These are phyloP conservation scores for Barnardius zonarius DNA, from an alignment of 2,113 vertebrate genomes.

Conservation along the genomic window DNA sequence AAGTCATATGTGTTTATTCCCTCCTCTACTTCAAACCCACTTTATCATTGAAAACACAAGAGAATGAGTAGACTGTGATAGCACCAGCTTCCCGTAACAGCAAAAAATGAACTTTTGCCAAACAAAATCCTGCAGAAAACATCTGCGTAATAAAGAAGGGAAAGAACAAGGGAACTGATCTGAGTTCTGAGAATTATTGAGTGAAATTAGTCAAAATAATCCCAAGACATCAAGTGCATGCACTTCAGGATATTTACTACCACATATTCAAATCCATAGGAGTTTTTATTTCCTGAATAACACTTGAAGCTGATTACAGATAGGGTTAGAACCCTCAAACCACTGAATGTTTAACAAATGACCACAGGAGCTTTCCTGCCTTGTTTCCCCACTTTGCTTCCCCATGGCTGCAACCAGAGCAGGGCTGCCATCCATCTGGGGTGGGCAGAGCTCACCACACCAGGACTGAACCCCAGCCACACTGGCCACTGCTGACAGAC, in stretches of 20 bases:
- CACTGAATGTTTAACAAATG: neutral
- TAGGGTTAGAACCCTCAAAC: neutral
- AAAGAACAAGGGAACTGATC: neutral
- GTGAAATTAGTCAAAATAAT: neutral
- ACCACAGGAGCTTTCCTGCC: neutral
- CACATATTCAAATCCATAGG: neutral
- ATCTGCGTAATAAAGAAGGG: neutral
- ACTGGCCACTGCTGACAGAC: neutral
- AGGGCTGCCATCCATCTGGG: accelerated
- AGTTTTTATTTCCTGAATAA: neutral
- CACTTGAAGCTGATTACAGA: neutral
- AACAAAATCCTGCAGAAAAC: neutral
- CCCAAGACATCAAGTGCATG: neutral
- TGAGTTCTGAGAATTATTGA: neutral
- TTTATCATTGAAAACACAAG: neutral
- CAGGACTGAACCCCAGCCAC: neutral
- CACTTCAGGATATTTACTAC: neutral
- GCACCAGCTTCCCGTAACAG: neutral
- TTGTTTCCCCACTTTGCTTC: neutral
- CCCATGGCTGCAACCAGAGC: neutral
- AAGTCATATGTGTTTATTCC: neutral
- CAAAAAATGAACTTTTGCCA: neutral
- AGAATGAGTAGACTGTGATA: neutral
- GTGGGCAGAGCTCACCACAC: accelerated
- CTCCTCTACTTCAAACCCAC: neutral